A percentile compares a stretch with the other conserved stretches of the same genome.
These are phyloP conservation scores for Physeter macrocephalus DNA, from an alignment of 2,113 vertebrate species.

Conservation along the genomic window DNA sequence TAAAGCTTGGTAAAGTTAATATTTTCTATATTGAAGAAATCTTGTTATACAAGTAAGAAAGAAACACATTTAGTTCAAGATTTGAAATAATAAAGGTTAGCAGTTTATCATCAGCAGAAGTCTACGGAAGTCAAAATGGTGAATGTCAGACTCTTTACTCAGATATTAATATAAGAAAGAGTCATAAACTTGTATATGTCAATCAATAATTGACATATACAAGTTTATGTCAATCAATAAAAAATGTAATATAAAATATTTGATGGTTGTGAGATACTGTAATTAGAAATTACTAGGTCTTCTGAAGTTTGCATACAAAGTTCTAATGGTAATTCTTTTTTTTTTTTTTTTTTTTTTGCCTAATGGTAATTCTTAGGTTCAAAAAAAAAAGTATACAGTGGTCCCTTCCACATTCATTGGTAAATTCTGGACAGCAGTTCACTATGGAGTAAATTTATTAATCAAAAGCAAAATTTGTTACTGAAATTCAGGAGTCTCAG, in stretches of 20 bases:
- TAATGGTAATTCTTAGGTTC: neutral
- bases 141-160: neutral
- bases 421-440: neutral
- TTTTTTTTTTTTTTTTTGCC: too few relatives aligned
- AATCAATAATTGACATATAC: neutral
- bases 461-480: neutral
- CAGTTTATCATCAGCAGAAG: neutral
- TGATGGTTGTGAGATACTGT: neutral
- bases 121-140: neutral
- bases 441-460: neutral
- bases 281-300: constrained; percentile 11
- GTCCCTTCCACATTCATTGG: neutral
- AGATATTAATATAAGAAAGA: neutral
- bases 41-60: neutral
- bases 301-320: neutral
- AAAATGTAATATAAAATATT: neutral
- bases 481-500: neutral
- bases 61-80: neutral
- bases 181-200: neutral
- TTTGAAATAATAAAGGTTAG: constrained; percentile 32
- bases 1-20: constrained; percentile 24
- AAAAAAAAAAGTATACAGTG: neutral
- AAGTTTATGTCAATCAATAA: neutral
- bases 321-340: neutral
- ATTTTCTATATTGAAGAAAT: constrained; percentile 26